Conservation (phyloP, 1,140 invertebrate species). For the Prorops nasuta region DNA sequence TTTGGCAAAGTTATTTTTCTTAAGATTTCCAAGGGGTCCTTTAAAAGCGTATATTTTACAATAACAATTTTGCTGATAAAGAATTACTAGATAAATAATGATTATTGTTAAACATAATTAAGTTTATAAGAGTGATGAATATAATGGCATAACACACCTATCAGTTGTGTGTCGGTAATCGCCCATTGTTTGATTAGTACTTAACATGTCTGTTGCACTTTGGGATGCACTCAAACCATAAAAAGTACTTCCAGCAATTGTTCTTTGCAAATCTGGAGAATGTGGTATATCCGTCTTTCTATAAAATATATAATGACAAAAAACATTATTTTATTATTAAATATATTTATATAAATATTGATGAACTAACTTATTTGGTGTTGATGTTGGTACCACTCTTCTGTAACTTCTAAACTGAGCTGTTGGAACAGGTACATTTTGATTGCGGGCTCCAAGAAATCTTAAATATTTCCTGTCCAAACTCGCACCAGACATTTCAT, state of each 20-base stretch:
- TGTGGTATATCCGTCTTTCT: constrained; percentile 36
- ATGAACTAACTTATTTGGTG: constrained; percentile 32
- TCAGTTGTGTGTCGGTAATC: constrained; percentile 44
- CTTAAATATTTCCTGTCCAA: constrained; percentile 72
- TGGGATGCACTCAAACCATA: constrained; percentile 42
- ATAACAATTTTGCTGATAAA: too few relatives aligned
- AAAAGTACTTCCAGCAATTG: constrained; percentile 46
- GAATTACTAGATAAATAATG: too few relatives aligned
- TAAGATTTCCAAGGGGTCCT: too few relatives aligned
- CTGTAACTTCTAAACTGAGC: constrained; percentile 75
- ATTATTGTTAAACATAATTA: too few relatives aligned
- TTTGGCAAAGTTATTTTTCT: too few relatives aligned
- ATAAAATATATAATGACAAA: constrained; percentile 4
- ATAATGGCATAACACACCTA: constrained; percentile 35
- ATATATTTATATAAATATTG: background rate
- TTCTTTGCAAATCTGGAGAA: constrained; percentile 42
- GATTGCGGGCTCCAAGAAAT: constrained; percentile 61
- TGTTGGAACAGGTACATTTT: constrained; percentile 69
- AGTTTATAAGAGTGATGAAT: too few relatives aligned
- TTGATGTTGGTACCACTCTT: constrained; percentile 57
- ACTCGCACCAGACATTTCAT: constrained; percentile 59
- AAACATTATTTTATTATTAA: constrained; percentile 1
- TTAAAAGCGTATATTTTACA: too few relatives aligned
- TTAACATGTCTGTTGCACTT: constrained; percentile 37
- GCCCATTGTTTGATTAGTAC: constrained; percentile 37